Evolutionary conservation across 2,888 invertebrate genomes (phyloP).

Genomic region (Oligia fasciuncula): DNA sequence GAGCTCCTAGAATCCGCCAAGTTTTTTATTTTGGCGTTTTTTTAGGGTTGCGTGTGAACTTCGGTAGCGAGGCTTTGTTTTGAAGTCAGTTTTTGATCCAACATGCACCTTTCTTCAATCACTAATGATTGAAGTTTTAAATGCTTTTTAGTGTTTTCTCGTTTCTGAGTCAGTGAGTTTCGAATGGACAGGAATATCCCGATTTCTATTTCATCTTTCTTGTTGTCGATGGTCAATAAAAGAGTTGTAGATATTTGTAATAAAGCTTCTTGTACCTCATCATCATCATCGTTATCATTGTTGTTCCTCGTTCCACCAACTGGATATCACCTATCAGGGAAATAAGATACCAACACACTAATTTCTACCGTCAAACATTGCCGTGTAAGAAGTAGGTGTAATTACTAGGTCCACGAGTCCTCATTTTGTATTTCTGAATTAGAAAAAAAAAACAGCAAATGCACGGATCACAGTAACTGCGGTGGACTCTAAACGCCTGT

Average conservation of each 20-base stretch:
- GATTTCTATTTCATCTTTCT: background rate
- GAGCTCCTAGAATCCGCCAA: constrained; percentile 60
- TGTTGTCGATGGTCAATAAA: background rate
- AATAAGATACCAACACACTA: too few relatives aligned
- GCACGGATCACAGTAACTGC: background rate
- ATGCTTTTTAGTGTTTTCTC: background rate
- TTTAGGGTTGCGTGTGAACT: constrained; percentile 59
- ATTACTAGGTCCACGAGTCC: background rate
- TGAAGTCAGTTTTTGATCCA: constrained; percentile 18
- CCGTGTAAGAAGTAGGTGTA: too few relatives aligned
- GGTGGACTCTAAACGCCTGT: background rate
- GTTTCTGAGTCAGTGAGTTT: background rate
- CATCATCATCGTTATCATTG: background rate
- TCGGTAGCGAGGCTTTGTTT: constrained; percentile 46
- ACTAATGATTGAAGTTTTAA: background rate
- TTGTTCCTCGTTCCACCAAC: background rate
- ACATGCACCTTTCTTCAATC: too few relatives aligned
- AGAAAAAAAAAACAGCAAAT: background rate
- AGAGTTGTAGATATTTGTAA: background rate
- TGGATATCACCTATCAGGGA: background rate
- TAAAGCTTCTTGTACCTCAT: background rate
- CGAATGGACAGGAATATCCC: background rate
- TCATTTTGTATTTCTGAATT: too few relatives aligned
- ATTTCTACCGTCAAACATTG: background rate
- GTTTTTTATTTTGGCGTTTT: constrained; percentile 62